Evolutionary conservation across 2,888 invertebrate species (phyloP), one percentile per base, ranked within the genome.

Genomic region (Dolomedes plantarius): DNA sequence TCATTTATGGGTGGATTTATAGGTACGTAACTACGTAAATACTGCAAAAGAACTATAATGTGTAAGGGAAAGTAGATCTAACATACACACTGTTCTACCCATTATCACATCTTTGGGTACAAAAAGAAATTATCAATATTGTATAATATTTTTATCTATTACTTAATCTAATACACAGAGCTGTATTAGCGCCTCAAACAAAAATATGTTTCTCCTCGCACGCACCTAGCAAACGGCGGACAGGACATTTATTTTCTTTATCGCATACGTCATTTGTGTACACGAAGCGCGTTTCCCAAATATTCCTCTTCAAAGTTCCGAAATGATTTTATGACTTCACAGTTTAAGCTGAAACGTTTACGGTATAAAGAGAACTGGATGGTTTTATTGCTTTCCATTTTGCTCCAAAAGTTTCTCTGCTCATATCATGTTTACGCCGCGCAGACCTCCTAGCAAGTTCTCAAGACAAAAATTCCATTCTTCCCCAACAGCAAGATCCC

Each of bases 281-380:
- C 56, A 56, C 3, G 23, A 56, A n/a, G 23, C 56, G 56, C 56
- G 16, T 56, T 56, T 56, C 56, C 19, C 23, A 56, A 56, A 56
- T 36, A 36, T 36, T 56, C 56, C 56, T 56, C 56, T 56, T 56
- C 56, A 56, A 56, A 56, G 56, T 56, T 56, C 56, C 56, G 56
- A 56, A 56, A 56, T 56, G 56, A 56, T 56, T 56, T 56, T 56
- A 56, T 23, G 19, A 23, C 56, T 56, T 56, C 56, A 56, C 56
- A 56, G 56, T 56, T 23, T 56, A 56, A 56, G 23, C 56, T 56
- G 23, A 56, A 56, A 56, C 23, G 56, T 56, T 56, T 56, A 56
- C 56, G 23, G 56, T 23, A 56, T 56, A 23, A 56, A 56, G 11
- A 16, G 56, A 19, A 19, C 56, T 56, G 56, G 23, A 56, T 23